Evolutionary conservation across 2,113 vertebrate species (phyloP).

Genomic region (Ia io): DNA sequence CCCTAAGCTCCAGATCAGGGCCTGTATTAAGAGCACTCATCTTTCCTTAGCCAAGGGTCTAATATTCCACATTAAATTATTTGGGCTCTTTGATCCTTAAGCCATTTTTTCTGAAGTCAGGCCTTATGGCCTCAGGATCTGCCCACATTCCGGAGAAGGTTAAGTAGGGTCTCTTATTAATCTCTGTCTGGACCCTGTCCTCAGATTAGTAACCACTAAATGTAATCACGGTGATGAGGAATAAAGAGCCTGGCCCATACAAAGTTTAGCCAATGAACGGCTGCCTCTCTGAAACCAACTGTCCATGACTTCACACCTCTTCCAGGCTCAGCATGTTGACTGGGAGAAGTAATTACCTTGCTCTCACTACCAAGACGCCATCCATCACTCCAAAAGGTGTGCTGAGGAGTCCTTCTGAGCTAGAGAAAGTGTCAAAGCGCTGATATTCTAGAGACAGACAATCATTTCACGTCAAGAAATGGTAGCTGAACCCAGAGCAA

Average conservation of each 20-base stretch:
- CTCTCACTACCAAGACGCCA: not conserved
- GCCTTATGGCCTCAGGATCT: not conserved
- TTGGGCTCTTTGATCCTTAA: not conserved
- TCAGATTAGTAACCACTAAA: conserved; percentile 53
- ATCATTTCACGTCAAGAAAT: not conserved
- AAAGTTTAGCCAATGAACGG: conserved; percentile 44
- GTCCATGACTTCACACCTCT: conserved; percentile 68
- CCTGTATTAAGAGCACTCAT: not conserved
- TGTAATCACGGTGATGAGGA: conserved; percentile 47
- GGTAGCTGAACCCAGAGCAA: not conserved
- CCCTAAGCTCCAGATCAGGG: not conserved
- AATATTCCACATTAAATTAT: not conserved
- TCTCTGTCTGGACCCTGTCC: conserved; percentile 50
- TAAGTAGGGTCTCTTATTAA: conserved; percentile 17
- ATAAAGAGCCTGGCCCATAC: conserved; percentile 19
- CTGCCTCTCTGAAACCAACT: conserved; percentile 56
- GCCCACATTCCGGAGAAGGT: not conserved
- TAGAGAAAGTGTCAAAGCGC: not conserved
- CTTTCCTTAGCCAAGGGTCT: not conserved
- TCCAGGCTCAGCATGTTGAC: not conserved
- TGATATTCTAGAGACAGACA: not conserved
- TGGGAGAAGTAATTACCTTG: not conserved
- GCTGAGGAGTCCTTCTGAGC: not conserved
- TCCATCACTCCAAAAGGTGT: not conserved
- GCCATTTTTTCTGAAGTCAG: not conserved